These are phyloP conservation scores for Emydocephalus ijimae DNA, from an alignment of 2,113 vertebrate genomes.

Conservation along the genomic window DNA sequence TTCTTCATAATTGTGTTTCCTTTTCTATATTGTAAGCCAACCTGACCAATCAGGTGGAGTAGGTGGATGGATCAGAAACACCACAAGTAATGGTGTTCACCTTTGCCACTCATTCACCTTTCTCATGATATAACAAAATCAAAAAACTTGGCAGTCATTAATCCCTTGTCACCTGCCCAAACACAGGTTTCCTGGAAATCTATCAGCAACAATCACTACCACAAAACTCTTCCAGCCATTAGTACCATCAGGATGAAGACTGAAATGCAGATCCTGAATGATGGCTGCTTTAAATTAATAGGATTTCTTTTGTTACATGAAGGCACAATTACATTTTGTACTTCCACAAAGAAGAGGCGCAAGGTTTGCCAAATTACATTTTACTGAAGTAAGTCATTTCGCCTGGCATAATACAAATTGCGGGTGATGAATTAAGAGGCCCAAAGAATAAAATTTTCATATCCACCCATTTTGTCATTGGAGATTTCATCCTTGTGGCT, in stretches of 20 bases:
- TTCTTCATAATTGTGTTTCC: not conserved
- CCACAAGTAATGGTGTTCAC: not conserved
- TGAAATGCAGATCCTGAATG: not conserved
- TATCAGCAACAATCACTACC: not conserved
- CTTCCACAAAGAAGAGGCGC: not conserved
- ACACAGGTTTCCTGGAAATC: not conserved
- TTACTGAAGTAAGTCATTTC: not conserved
- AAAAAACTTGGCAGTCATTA: not conserved
- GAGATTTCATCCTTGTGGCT: conserved; percentile 1
- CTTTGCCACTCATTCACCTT: not conserved
- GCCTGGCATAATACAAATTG: not conserved
- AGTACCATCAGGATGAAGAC: not conserved
- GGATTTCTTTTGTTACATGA: not conserved
- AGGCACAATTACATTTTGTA: not conserved
- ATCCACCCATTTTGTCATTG: not conserved
- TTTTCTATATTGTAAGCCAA: not conserved
- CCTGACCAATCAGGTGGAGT: not conserved
- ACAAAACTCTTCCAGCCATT: not conserved
- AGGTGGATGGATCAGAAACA: not conserved
- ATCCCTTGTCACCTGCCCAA: rapidly evolving
- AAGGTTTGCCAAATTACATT: not conserved
- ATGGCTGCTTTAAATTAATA: not conserved
- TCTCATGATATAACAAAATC: not conserved
- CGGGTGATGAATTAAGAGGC: not conserved
- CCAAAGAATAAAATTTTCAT: not conserved